Percentiles rank a stretch among this genome's conserved stretches.
Evolutionary conservation across 2,797 vertebrate genomes (phyloP).

Genomic region (Parauchenoglanis punctatus): DNA sequence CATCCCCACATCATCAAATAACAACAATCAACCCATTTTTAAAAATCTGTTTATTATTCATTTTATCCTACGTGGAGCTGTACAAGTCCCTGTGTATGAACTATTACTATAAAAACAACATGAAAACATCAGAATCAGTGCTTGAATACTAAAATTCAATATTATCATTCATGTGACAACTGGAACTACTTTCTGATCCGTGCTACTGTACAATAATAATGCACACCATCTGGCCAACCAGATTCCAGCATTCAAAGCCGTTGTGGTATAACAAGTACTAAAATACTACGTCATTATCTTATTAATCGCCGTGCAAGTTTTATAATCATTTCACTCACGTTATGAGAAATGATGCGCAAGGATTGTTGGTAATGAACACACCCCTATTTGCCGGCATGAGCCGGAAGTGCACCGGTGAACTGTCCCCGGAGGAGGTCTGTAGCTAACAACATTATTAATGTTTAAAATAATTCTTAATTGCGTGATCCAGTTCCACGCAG

Average conservation of each 20-base stretch:
- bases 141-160: background rate
- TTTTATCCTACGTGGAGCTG: background rate
- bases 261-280: background rate
- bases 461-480: background rate
- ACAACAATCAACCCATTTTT: background rate
- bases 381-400: conserved; percentile 51
- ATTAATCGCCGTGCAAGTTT: background rate
- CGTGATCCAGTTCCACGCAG: no score
- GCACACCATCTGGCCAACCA: background rate
- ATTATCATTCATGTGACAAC: background rate
- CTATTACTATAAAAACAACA: background rate
- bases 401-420: conserved; percentile 59
- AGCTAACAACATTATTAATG: conserved; percentile 26
- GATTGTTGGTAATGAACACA: conserved; percentile 14
- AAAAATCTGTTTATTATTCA: background rate
- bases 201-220: background rate
- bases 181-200: background rate
- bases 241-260: background rate
- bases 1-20: background rate
- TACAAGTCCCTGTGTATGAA: background rate
- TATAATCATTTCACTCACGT: no score
- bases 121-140: background rate
- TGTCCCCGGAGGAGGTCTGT: conserved; percentile 61
- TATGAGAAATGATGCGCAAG: background rate
- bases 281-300: background rate